A percentile compares a stretch with the other conserved stretches of the same genome.
These are phyloP conservation scores for Paelopatides confundens DNA, from an alignment of 53 echinoderm and acorn worm genomes.

Conservation along the genomic window DNA sequence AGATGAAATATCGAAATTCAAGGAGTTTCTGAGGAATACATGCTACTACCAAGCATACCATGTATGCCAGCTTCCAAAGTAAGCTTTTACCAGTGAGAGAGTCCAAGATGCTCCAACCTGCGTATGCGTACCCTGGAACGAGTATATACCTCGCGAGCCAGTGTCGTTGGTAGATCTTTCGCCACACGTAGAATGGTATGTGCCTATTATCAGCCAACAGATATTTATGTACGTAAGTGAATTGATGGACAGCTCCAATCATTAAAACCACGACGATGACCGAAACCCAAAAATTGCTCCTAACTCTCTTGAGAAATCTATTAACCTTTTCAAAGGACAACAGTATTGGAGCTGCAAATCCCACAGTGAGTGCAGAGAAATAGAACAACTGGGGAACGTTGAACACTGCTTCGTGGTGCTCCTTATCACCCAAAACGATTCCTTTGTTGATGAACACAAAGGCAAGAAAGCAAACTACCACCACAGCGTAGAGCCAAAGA, in stretches of 20 bases:
- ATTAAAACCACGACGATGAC: conserved; percentile 54
- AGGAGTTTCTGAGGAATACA: conserved; percentile 89
- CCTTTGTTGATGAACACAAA: conserved; percentile 87
- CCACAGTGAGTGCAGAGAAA: conserved; percentile 77
- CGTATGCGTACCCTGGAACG: conserved; percentile 81
- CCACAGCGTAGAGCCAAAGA: conserved; percentile 77
- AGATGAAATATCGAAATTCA: conserved; percentile 93
- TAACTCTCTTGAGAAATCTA: conserved; percentile 55
- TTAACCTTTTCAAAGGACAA: conserved; percentile 57
- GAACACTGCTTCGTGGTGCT: conserved; percentile 81
- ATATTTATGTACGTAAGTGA: conserved; percentile 88
- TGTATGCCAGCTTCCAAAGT: conserved; percentile 79
- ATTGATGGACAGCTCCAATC: conserved; percentile 62
- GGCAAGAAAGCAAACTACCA: conserved; percentile 58
- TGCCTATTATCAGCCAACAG: conserved; percentile 96
- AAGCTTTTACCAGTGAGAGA: conserved; percentile 64
- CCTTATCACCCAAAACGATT: conserved; percentile 88
- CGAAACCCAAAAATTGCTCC: conserved; percentile 51
- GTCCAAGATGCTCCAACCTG: conserved; percentile 86
- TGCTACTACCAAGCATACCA: conserved; percentile 72
- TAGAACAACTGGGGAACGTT: conserved; percentile 92
- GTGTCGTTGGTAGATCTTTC: conserved; percentile 78
- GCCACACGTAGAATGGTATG: conserved; percentile 93
- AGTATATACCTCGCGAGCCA: conserved; percentile 69
- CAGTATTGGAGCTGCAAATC: conserved; percentile 75